Base-by-base conservation (phyloP, 2,113 vertebrate genomes). In the Pungitius pungitius region DNA sequence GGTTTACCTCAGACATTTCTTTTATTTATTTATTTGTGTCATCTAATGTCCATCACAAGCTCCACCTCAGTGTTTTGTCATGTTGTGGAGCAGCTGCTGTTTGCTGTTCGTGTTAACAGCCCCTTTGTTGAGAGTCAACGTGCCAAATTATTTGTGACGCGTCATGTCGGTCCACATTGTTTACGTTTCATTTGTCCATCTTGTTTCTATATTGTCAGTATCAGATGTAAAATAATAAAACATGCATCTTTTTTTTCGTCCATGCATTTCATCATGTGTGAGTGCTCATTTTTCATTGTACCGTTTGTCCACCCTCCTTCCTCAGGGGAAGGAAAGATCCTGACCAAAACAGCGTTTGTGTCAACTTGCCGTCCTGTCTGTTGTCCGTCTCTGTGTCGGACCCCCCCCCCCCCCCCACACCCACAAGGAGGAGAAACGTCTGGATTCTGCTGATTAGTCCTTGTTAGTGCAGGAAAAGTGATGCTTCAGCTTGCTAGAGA, bases 361-460 rank as follows among this genome's bases (percentile, higher is more conserved):
- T 59, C 73, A 62, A 84, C 79, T 61, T 52, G 14, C 20, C 80
- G 45, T 76, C 59, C 24, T 81, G 40, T 49, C 2, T 81, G 81
- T 89, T 70, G 83, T 81, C 59, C 73, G 73, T 83, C 57, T 86
- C 90, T 93, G 90, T 40, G 90, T 93, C 37, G 90, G 94, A 59
- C 92, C 77, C 69, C 69, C 63, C 52, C 58, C 30, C 30, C 94
- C 61, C 92, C 77, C 69, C 69, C 63, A 52, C 58, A 69, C 11
- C 65, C 58, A 49, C 76, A 91, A 96, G 95, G 95, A 96, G 92
- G 95, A 96, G 56, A 94, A 93, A 86, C 96, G 95, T 95, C 94
- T 96, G 94, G 95, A 96, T 85, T 98, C 96, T 95, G 95, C 93
- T 97, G 94, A 96, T 42, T 88, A 92, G 92, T 88, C 75, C 59